These are phyloP conservation scores for Drosophila prosaltans DNA, from an alignment of 1,140 invertebrate species.

Conservation along the genomic window DNA sequence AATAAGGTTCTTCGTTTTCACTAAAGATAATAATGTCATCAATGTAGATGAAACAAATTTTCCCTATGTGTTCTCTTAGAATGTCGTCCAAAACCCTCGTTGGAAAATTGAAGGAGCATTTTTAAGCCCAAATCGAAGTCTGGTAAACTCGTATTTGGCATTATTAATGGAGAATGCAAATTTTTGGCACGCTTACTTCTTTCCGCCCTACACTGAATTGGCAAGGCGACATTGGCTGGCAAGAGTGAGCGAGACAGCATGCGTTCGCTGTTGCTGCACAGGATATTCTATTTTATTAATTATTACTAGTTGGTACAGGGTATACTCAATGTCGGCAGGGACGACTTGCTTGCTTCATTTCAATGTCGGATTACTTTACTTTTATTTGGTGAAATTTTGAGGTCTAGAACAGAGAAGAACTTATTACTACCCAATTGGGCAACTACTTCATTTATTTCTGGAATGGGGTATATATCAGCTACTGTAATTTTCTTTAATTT, in stretches of 20 bases:
- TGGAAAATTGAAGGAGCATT: too few relatives aligned
- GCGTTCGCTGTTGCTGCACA: too few relatives aligned
- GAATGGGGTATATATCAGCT: neutral
- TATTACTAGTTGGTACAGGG: too few relatives aligned
- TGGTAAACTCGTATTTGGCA: neutral
- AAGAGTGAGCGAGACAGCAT: too few relatives aligned
- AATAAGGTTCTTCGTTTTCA: constrained; percentile 76
- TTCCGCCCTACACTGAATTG: too few relatives aligned
- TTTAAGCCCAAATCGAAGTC: neutral
- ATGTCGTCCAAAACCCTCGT: too few relatives aligned
- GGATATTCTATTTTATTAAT: too few relatives aligned
- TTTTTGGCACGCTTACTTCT: too few relatives aligned
- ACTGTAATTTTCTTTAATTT: neutral
- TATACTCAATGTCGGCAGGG: too few relatives aligned
- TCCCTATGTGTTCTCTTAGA: too few relatives aligned
- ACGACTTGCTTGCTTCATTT: too few relatives aligned
- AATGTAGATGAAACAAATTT: neutral
- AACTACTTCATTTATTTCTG: neutral
- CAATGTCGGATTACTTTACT: neutral
- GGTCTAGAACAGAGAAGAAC: neutral
- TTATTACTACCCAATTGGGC: neutral
- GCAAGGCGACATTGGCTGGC: too few relatives aligned
- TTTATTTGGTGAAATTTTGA: neutral
- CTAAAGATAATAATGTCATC: constrained; percentile 14
- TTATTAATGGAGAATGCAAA: neutral